Percentiles rank a stretch among this genome's conserved stretches.
Evolutionary conservation across 2,888 invertebrate genomes (phyloP).

Genomic region (Prionchulus punctatus): DNA sequence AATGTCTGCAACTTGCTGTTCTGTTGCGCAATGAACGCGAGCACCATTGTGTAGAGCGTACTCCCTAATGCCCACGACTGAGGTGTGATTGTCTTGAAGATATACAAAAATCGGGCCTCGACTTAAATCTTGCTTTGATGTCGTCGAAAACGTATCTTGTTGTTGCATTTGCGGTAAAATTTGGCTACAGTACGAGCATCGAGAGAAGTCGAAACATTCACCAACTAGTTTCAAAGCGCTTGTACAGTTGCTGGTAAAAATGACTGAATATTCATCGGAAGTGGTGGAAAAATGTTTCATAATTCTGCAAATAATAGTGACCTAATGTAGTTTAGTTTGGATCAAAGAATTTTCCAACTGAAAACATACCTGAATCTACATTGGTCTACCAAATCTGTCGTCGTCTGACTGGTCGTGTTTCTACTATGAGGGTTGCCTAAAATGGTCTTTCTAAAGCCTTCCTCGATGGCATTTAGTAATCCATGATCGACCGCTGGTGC

Average conservation of each 20-base stretch:
- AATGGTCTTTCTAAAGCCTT: slow-evolving; percentile 52
- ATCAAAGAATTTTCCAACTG: slow-evolving; percentile 10
- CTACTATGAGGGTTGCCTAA: slow-evolving; percentile 77
- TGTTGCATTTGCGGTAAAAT: neutral
- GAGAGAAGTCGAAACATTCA: slow-evolving; percentile 54
- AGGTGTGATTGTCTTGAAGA: slow-evolving; percentile 80
- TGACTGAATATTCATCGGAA: slow-evolving; percentile 59
- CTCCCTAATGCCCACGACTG: slow-evolving; percentile 77
- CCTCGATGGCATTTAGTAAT: slow-evolving; percentile 49
- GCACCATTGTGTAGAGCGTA: slow-evolving; percentile 38
- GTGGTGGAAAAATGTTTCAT: slow-evolving; percentile 68
- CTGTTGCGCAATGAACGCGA: slow-evolving; percentile 3
- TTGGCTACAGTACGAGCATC: slow-evolving; percentile 16
- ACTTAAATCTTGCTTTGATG: neutral
- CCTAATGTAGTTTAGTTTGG: too few species aligned
- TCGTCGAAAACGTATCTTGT: neutral
- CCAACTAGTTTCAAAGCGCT: slow-evolving; percentile 63
- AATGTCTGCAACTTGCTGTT: neutral
- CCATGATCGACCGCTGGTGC: slow-evolving; percentile 60
- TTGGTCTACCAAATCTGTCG: slow-evolving; percentile 68
- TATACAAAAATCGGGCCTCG: slow-evolving; percentile 53
- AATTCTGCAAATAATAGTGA: slow-evolving; percentile 46
- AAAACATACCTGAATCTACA: slow-evolving; percentile 51
- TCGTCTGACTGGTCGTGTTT: slow-evolving; percentile 53
- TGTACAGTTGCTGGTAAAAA: slow-evolving; percentile 90